Conservation (phyloP, 2,888 invertebrate genomes). For the Eupelmus urozonus region DNA sequence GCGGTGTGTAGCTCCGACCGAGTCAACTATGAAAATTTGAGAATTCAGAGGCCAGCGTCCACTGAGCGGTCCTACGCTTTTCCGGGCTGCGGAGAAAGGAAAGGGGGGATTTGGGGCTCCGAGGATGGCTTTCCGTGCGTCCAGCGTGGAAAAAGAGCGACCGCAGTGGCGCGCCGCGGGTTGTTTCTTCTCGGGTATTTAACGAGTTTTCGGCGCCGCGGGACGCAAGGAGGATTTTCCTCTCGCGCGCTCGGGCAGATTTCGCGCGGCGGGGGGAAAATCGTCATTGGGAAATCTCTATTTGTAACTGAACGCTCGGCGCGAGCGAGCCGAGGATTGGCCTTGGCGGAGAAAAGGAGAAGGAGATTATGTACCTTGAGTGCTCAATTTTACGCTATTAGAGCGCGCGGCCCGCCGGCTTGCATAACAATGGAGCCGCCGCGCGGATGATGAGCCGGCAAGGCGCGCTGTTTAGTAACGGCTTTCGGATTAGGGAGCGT, state of each 20-base stretch:
- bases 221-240: slow-evolving; percentile 41
- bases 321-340: background rate
- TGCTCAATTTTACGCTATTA: slow-evolving; percentile 54
- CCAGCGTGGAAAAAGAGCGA: slow-evolving; percentile 17
- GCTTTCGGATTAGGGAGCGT: slow-evolving; percentile 20
- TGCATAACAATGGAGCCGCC: slow-evolving; percentile 51
- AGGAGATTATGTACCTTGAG: slow-evolving; percentile 17
- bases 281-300: slow-evolving; percentile 49
- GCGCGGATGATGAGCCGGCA: slow-evolving; percentile 30
- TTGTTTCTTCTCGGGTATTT: slow-evolving; percentile 29
- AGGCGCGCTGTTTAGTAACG: slow-evolving; percentile 7
- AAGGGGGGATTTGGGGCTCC: background rate
- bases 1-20: too few species aligned
- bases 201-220: slow-evolving; percentile 47
- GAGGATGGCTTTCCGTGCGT: slow-evolving; percentile 13
- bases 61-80: background rate
- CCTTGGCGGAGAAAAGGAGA: slow-evolving; percentile 6
- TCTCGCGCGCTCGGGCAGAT: background rate
- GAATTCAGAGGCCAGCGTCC: too few species aligned
- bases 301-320: slow-evolving; percentile 25
- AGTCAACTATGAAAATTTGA: too few species aligned
- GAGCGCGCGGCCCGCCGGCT: background rate
- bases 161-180: slow-evolving; percentile 13
- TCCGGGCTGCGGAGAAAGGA: too few species aligned
- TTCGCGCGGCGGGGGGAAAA: slow-evolving; percentile 31